Conservation (phyloP, 2,797 vertebrate genomes). For the Danio aesculapii region DNA sequence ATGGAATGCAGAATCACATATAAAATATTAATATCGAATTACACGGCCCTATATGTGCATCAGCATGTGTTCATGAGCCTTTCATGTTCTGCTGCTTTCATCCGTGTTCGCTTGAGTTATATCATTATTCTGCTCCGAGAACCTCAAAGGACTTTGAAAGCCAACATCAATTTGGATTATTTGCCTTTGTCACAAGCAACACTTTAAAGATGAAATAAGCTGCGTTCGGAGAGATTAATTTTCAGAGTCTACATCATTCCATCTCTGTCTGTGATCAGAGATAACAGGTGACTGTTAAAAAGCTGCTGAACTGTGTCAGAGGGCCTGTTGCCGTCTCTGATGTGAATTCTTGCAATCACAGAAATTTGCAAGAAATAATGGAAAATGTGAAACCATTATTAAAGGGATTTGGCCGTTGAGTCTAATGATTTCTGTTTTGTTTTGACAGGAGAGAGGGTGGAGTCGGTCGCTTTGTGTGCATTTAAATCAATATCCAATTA, state of each 20-base stretch:
- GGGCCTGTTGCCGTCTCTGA: neutral
- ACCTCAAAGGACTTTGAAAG: conserved; percentile 66
- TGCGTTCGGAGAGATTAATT: conserved; percentile 33
- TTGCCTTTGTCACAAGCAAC: conserved; percentile 57
- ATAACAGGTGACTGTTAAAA: conserved; percentile 44
- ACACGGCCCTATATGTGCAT: neutral
- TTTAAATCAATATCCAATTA: conserved; percentile 33
- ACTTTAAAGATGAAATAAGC: conserved; percentile 47
- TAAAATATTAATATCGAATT: conserved; percentile 45
- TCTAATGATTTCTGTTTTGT: neutral
- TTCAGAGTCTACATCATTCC: conserved; percentile 27
- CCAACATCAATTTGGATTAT: conserved; percentile 73
- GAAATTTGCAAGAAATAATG: neutral
- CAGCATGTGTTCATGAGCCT: conserved; percentile 55
- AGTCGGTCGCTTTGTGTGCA: neutral
- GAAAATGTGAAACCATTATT: neutral
- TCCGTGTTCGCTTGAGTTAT: conserved; percentile 70
- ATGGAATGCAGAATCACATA: conserved; percentile 36
- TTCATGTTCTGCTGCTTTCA: conserved; percentile 74
- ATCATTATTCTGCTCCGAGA: conserved; percentile 71
- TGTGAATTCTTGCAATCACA: conserved; percentile 3
- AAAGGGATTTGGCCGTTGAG: neutral
- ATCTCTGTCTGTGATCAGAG: conserved; percentile 36
- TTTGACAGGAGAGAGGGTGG: neutral
- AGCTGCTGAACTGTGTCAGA: conserved; percentile 23